Percentiles rank a stretch among this genome's conserved stretches.
Conservation (phyloP, 2,888 invertebrate species). For the Limnephilus lunatus region DNA sequence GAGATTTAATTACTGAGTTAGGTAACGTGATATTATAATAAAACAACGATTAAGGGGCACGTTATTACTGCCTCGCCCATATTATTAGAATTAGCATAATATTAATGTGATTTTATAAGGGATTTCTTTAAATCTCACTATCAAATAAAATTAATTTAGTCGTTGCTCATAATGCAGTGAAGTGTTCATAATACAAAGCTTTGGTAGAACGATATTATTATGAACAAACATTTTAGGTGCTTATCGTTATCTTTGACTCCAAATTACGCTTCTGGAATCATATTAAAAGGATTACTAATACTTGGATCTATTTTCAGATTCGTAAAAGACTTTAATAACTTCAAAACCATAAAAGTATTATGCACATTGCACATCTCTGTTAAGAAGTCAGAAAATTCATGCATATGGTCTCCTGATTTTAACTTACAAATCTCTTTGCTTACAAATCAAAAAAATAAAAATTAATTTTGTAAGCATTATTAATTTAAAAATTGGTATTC, state of each 20-base stretch:
- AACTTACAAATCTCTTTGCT: too few relatives aligned
- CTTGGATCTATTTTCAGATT: too few relatives aligned
- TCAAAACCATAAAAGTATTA: too few relatives aligned
- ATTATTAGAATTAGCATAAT: background rate
- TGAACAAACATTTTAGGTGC: background rate
- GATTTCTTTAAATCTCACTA: background rate
- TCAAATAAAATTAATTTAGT: background rate
- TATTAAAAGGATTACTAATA: too few relatives aligned
- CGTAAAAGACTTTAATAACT: too few relatives aligned
- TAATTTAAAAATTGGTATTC: too few relatives aligned
- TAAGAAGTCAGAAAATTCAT: too few relatives aligned
- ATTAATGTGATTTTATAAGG: background rate
- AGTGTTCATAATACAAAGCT: background rate
- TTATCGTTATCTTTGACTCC: background rate
- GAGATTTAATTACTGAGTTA: conserved; percentile 40
- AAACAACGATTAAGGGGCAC: conserved; percentile 24
- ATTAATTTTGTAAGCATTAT: too few relatives aligned
- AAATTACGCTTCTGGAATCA: too few relatives aligned
- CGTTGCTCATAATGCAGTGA: background rate
- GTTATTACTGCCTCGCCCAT: background rate
- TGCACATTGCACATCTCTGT: too few relatives aligned
- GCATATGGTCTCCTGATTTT: too few relatives aligned
- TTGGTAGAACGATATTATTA: background rate
- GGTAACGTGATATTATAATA: conserved; percentile 11
- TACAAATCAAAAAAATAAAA: too few relatives aligned